A percentile compares a stretch with the other conserved stretches of the same genome.
Evolutionary conservation across 2,113 vertebrate genomes (phyloP).

Genomic region (Thamnaconus septentrionalis): DNA sequence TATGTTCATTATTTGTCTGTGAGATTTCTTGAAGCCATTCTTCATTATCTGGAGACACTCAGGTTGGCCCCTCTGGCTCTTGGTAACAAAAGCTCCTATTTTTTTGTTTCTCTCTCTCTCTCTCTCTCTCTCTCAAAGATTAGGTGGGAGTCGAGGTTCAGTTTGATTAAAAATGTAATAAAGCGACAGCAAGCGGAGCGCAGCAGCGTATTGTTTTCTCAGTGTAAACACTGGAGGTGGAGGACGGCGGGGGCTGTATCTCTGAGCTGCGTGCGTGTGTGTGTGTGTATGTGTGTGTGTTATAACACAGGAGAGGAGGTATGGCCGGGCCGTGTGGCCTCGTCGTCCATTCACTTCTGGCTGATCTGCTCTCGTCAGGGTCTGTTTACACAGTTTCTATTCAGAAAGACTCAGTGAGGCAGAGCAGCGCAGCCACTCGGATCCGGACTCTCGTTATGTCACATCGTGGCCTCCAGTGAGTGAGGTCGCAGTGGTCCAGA

Average conservation of each 20-base stretch:
- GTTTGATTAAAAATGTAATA: conserved; percentile 29
- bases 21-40: conserved; percentile 15
- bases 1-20: conserved; percentile 30
- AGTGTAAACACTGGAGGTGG: conserved; percentile 44
- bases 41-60: conserved; percentile 9
- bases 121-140: neutral
- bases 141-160: neutral
- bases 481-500: neutral
- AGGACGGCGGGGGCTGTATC: neutral
- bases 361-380: conserved; percentile 4
- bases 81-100: conserved; percentile 29
- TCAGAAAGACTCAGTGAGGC: conserved; percentile 22
- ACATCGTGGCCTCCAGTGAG: conserved; percentile 5
- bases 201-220: conserved; percentile 12
- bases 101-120: neutral
- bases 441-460: conserved; percentile 23
- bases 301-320: conserved; percentile 44
- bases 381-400: conserved; percentile 45
- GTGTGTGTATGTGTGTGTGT: conserved; percentile 24
- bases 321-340: conserved; percentile 24
- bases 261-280: no score
- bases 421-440: neutral
- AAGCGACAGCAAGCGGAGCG: neutral
- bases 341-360: conserved; percentile 27
- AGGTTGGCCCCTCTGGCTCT: conserved; percentile 29